Conservation (phyloP, 2,888 invertebrate genomes). For the Syritta pipiens region DNA sequence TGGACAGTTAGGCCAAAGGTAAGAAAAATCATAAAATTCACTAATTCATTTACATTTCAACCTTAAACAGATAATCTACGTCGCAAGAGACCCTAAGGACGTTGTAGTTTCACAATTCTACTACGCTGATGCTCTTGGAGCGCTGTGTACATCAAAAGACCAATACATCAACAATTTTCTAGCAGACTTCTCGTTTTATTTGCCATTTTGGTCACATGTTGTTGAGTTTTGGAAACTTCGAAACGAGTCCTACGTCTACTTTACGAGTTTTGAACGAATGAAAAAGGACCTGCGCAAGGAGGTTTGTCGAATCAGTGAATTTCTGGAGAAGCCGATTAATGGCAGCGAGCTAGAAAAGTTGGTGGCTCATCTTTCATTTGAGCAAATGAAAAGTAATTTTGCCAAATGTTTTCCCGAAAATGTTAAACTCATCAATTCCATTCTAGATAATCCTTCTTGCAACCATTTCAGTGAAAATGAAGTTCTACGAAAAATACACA, state of each 20-base stretch:
- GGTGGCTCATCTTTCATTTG: constrained; percentile 74
- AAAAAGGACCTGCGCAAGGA: constrained; percentile 69
- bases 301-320: constrained; percentile 64
- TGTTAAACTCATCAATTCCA: background rate
- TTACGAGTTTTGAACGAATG: constrained; percentile 73
- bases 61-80: constrained; percentile 89
- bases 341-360: constrained; percentile 71
- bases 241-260: constrained; percentile 71
- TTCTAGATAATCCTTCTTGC: background rate
- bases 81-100: constrained; percentile 91
- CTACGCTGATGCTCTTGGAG: too few relatives aligned
- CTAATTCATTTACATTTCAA: too few relatives aligned
- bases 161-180: constrained; percentile 73
- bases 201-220: constrained; percentile 71
- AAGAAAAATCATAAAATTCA: too few relatives aligned
- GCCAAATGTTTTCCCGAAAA: background rate
- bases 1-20: too few relatives aligned
- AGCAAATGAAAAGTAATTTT: constrained; percentile 73
- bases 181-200: constrained; percentile 33
- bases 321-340: constrained; percentile 71
- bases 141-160: too few relatives aligned
- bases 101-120: constrained; percentile 89
- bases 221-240: constrained; percentile 73
- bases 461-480: background rate
- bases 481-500: background rate